Evolutionary conservation across 2,797 vertebrate genomes (phyloP).

Genomic region (Catostomus latipinnis): DNA sequence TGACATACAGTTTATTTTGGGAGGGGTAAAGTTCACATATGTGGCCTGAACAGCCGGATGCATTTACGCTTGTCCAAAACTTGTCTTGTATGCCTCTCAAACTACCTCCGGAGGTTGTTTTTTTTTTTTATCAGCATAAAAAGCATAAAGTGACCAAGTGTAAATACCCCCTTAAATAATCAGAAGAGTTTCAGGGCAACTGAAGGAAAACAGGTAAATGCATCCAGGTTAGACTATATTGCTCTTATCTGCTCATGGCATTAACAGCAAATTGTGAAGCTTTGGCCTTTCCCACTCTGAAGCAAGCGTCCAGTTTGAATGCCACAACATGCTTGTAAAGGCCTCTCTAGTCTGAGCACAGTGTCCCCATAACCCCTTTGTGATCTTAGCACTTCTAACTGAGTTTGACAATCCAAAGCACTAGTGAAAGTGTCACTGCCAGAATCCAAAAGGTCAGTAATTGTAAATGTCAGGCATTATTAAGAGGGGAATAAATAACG

Average conservation of each 20-base stretch:
- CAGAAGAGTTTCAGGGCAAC: too few species aligned
- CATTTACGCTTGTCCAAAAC: too few species aligned
- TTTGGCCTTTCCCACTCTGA: slow-evolving; percentile 66
- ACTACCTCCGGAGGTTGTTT: too few species aligned
- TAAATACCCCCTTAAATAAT: too few species aligned
- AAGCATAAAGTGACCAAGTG: too few species aligned
- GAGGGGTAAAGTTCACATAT: too few species aligned
- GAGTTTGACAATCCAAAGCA: slow-evolving; percentile 83
- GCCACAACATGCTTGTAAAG: slow-evolving; percentile 59
- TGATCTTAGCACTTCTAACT: slow-evolving; percentile 76
- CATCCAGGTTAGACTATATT: slow-evolving; percentile 57
- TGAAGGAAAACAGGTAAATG: slow-evolving; percentile 5
- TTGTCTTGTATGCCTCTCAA: too few species aligned
- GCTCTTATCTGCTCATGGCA: slow-evolving; percentile 62
- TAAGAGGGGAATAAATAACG: slow-evolving; percentile 80
- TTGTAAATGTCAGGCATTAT: slow-evolving; percentile 84
- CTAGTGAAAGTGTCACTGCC: slow-evolving; percentile 76
- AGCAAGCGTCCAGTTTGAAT: slow-evolving; percentile 57
- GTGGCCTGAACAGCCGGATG: too few species aligned
- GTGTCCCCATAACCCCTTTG: slow-evolving; percentile 69
- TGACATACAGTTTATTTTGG: too few species aligned
- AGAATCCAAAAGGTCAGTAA: slow-evolving; percentile 80
- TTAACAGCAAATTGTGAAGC: slow-evolving; percentile 65
- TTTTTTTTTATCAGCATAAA: too few species aligned
- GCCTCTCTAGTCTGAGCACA: slow-evolving; percentile 46